phyloP scores from a whole-genome alignment of 2,113 vertebrate genomes.

The Rhinolophus sinicus region DNA sequence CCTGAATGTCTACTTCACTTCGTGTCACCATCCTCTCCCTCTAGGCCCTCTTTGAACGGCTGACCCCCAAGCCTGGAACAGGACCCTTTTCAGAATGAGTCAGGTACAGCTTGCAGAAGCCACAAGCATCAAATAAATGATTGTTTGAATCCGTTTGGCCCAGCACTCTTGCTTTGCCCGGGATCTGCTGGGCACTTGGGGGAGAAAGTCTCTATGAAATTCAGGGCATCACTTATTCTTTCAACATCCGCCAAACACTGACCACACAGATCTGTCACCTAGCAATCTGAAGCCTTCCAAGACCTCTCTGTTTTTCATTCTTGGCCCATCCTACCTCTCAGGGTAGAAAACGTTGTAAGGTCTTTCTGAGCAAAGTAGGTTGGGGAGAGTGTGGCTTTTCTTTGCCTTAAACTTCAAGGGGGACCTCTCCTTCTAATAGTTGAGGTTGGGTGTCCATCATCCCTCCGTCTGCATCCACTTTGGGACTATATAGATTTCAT shows the following conservation, averaged over 20 bases:
- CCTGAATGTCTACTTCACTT: not conserved
- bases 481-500: slow-evolving; percentile 24
- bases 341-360: not conserved
- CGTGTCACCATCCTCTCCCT: not conserved
- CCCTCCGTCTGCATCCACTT: not conserved
- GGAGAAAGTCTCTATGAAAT: not conserved
- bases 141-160: not conserved
- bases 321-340: not conserved
- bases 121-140: not conserved
- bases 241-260: no score
- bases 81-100: not conserved
- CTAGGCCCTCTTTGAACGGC: not conserved
- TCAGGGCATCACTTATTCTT: not conserved
- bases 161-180: not conserved
- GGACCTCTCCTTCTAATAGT: not conserved
- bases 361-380: not conserved
- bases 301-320: not conserved
- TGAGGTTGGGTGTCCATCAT: not conserved
- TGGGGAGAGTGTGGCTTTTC: not conserved
- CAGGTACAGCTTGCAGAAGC: not conserved
- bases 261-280: not conserved
- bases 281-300: not conserved
- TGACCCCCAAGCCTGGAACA: not conserved
- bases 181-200: not conserved
- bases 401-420: slow-evolving; percentile 47